Conservation (phyloP, 2,113 vertebrate species). For the Thalassarche chlororhynchos region DNA sequence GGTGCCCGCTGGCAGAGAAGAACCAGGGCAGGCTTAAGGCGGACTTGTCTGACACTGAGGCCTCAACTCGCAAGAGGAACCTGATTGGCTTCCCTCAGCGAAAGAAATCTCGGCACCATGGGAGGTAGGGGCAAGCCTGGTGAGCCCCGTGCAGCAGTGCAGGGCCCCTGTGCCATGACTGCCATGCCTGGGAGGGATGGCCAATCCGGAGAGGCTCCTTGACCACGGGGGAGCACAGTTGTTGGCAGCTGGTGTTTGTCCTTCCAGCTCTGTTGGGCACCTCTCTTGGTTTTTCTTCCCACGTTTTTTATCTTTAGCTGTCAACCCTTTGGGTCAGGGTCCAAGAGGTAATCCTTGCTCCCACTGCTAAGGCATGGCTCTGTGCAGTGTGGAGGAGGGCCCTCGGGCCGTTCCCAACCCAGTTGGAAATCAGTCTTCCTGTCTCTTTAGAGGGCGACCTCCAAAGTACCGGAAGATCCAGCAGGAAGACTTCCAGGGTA, state of each 20-base stretch:
- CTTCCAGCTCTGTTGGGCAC: not conserved
- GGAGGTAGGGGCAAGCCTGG: conserved; percentile 78
- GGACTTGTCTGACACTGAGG: conserved; percentile 88
- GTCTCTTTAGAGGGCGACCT: conserved; percentile 87
- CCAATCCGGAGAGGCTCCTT: not conserved
- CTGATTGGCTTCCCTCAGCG: conserved; percentile 86
- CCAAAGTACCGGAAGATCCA: conserved; percentile 95
- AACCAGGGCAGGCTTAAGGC: conserved; percentile 93
- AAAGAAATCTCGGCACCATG: conserved; percentile 93
- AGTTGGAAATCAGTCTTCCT: conserved; percentile 28
- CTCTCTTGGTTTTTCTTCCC: not conserved
- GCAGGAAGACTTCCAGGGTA: conserved; percentile 92
- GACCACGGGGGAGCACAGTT: fast-evolving
- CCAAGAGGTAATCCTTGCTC: not conserved
- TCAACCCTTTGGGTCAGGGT: not conserved
- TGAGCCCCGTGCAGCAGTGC: not conserved
- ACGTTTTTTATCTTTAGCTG: not conserved
- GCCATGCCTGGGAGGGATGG: not conserved
- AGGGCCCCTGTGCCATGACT: not conserved
- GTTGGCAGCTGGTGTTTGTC: not conserved
- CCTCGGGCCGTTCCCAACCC: not conserved
- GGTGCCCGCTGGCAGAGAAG: conserved; percentile 94
- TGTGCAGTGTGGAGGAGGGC: not conserved
- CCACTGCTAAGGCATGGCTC: not conserved
- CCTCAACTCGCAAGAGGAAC: conserved; percentile 83